Evolutionary conservation across 2,113 vertebrate genomes (phyloP).

Genomic region (Pseudorasbora parva): DNA sequence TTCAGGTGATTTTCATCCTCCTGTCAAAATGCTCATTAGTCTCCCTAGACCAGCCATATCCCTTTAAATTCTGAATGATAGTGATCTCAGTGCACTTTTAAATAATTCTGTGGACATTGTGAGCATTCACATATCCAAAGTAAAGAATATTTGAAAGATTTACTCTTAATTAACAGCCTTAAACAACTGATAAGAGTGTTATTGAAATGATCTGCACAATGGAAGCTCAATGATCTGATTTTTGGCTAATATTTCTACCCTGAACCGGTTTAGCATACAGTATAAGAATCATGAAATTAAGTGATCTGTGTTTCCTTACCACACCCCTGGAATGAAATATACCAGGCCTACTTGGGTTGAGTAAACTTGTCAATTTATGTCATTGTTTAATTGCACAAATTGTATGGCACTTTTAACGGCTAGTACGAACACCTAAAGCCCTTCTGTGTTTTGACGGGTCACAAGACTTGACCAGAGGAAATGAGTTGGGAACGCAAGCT

Average conservation of each 20-base stretch:
- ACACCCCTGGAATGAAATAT: constrained; percentile 1
- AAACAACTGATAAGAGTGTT: background rate
- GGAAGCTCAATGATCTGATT: background rate
- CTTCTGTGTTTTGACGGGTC: constrained; percentile 47
- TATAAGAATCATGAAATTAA: background rate
- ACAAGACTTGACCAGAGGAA: constrained; percentile 55
- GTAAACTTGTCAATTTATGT: background rate
- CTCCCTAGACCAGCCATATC: too few relatives aligned
- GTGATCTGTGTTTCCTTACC: background rate
- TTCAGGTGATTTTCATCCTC: too few relatives aligned
- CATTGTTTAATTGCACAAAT: constrained; percentile 9
- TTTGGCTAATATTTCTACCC: background rate
- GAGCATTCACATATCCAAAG: too few relatives aligned
- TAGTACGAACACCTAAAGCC: constrained; percentile 9
- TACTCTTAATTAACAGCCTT: background rate
- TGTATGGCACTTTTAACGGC: constrained; percentile 9
- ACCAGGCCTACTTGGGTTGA: background rate
- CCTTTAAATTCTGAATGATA: too few relatives aligned
- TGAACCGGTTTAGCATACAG: background rate
- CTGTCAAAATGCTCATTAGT: too few relatives aligned
- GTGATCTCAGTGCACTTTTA: too few relatives aligned
- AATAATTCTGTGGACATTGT: too few relatives aligned
- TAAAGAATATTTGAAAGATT: background rate
- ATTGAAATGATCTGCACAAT: background rate
- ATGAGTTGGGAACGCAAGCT: constrained; percentile 47